Percentiles rank a stretch among this genome's conserved stretches.
Evolutionary conservation across 2,888 invertebrate species (phyloP).

Genomic region (Bugulina stolonifera): DNA sequence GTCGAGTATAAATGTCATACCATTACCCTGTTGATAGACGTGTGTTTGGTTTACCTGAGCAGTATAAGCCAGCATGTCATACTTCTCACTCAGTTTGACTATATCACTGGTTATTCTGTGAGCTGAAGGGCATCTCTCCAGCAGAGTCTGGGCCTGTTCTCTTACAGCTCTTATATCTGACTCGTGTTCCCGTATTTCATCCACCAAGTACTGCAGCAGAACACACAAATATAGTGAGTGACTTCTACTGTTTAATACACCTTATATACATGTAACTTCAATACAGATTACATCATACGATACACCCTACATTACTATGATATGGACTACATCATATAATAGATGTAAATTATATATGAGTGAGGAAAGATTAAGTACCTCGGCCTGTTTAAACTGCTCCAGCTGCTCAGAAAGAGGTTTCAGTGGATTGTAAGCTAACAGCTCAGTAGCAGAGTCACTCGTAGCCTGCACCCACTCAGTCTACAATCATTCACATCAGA

Average conservation of each 20-base stretch:
- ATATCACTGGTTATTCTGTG: conserved; percentile 22
- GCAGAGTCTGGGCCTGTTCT: conserved; percentile 3
- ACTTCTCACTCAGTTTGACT: conserved; percentile 16
- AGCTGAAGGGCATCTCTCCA: conserved; percentile 13
- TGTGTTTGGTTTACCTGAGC: too few relatives aligned
- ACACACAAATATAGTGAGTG: too few relatives aligned
- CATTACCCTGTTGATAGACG: too few relatives aligned
- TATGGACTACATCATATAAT: too few relatives aligned
- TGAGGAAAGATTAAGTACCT: too few relatives aligned
- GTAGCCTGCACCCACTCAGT: conserved; percentile 5
- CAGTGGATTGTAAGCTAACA: not conserved
- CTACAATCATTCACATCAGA: not conserved
- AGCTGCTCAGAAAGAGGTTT: conserved; percentile 8
- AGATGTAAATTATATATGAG: too few relatives aligned
- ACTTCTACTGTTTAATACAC: too few relatives aligned
- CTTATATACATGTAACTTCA: too few relatives aligned
- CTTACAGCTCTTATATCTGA: conserved; percentile 7
- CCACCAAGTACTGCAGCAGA: conserved; percentile 2
- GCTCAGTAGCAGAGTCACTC: not conserved
- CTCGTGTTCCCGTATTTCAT: conserved; percentile 14
- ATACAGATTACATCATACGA: too few relatives aligned
- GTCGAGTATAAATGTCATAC: too few relatives aligned
- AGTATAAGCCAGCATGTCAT: conserved; percentile 5
- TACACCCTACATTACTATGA: too few relatives aligned
- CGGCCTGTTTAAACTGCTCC: conserved; percentile 13